phyloP scores from a whole-genome alignment of 2,113 vertebrate genomes.

The Eonycteris spelaea region DNA sequence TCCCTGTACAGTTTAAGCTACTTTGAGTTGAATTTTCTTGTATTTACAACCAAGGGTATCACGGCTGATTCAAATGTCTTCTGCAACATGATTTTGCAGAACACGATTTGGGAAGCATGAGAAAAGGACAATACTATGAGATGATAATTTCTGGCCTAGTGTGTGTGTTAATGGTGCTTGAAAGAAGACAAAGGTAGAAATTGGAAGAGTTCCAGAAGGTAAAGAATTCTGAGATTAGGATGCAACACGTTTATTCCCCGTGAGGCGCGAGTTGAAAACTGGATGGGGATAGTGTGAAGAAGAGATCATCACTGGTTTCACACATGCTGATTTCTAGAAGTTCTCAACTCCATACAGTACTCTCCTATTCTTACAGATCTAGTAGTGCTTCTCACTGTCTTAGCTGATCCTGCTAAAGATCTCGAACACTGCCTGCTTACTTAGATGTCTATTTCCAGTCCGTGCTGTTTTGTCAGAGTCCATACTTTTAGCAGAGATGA shows the following conservation, averaged over 20 bases:
- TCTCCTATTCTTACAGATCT: not conserved
- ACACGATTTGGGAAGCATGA: not conserved
- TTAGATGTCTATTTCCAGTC: not conserved
- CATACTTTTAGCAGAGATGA: not conserved
- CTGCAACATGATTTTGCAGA: not conserved
- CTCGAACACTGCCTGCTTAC: not conserved
- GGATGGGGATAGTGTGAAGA: not conserved
- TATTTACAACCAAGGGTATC: not conserved
- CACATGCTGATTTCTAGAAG: not conserved
- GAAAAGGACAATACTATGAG: not conserved
- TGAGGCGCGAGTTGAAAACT: not conserved
- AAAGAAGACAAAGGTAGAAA: not conserved
- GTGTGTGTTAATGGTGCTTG: not conserved
- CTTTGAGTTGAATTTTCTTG: conserved; percentile 32
- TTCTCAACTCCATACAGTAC: not conserved
- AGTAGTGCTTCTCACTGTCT: not conserved
- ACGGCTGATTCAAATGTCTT: not conserved
- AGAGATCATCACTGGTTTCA: not conserved
- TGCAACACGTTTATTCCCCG: not conserved
- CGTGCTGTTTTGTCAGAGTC: not conserved
- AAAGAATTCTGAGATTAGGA: not conserved
- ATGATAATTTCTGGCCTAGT: not conserved
- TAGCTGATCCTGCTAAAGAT: not conserved
- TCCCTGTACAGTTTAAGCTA: not conserved
- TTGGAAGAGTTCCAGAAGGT: not conserved